Conservation (phyloP, 2,797 vertebrate genomes). For the Bradypus variegatus region DNA sequence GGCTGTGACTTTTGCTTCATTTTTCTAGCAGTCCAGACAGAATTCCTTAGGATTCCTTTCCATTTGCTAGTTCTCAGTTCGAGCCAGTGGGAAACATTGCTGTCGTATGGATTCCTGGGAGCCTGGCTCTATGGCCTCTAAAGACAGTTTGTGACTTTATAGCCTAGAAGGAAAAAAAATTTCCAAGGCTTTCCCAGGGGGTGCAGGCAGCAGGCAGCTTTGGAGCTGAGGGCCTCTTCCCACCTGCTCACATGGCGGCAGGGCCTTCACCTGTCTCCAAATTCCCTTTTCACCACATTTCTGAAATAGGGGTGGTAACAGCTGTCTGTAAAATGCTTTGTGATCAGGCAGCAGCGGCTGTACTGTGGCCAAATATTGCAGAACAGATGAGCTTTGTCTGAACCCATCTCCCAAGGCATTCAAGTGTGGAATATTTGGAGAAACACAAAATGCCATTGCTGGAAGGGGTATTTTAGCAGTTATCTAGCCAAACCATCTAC, state of each 20-base stretch:
- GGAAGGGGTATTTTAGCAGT: neutral
- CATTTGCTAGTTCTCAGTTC: neutral
- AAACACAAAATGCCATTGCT: constrained; percentile 40
- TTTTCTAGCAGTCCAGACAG: constrained; percentile 32
- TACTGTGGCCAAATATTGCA: constrained; percentile 34
- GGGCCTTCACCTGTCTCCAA: constrained; percentile 50
- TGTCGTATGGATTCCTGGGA: neutral
- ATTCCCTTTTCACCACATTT: constrained; percentile 43
- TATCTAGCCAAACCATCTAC: neutral
- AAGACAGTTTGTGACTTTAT: neutral
- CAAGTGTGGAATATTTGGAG: constrained; percentile 38
- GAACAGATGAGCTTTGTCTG: constrained; percentile 51
- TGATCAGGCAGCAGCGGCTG: constrained; percentile 42
- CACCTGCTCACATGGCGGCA: neutral
- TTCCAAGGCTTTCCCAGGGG: neutral
- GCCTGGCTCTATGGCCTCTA: neutral
- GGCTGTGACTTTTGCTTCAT: constrained; percentile 20
- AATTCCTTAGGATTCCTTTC: constrained; percentile 34
- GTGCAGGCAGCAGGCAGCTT: neutral
- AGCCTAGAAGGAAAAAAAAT: neutral
- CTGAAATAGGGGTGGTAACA: constrained; percentile 53
- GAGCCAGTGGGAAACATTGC: constrained; percentile 1
- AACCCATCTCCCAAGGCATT: constrained; percentile 31
- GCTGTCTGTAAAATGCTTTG: constrained; percentile 56
- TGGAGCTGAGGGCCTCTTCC: neutral